Evolutionary conservation across 2,113 vertebrate species (phyloP).

Genomic region (Channa maculata): DNA sequence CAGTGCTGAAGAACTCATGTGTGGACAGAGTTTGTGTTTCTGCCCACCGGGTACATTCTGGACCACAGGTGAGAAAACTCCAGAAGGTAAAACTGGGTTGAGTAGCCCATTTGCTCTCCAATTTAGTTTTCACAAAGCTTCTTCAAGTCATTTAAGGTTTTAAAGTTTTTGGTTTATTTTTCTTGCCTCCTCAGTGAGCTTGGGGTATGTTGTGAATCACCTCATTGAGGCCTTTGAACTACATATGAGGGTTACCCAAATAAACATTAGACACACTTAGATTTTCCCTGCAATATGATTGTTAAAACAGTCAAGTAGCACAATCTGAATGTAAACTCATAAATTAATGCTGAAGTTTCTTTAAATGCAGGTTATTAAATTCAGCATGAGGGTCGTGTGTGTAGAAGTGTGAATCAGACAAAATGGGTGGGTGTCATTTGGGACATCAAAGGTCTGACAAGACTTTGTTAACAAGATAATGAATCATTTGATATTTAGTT

Average conservation of each 20-base stretch:
- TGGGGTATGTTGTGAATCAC: no score
- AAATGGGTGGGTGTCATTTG: slow-evolving; percentile 58
- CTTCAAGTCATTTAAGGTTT: not conserved
- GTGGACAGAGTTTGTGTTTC: slow-evolving; percentile 20
- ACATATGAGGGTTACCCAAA: not conserved
- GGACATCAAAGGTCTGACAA: slow-evolving; percentile 49
- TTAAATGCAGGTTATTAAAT: slow-evolving; percentile 13
- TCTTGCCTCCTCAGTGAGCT: not conserved
- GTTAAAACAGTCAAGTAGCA: not conserved
- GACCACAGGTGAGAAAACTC: not conserved
- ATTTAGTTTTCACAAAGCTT: not conserved
- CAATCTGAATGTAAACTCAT: not conserved
- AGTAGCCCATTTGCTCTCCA: no score
- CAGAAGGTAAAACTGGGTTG: not conserved
- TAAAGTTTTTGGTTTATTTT: not conserved
- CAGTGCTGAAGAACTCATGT: slow-evolving; percentile 22
- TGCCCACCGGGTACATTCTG: not conserved
- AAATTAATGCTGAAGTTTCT: not conserved
- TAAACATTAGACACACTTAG: not conserved
- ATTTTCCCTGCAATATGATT: not conserved
- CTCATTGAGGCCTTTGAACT: no score
- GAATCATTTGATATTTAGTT: slow-evolving; percentile 65
- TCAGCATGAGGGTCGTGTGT: not conserved
- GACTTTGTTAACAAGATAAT: slow-evolving; percentile 56
- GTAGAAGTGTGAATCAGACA: slow-evolving; percentile 54